A percentile compares a stretch with the other conserved stretches of the same genome.
Conservation (phyloP, 2,797 vertebrate genomes). For the Oreortyx pictus region DNA sequence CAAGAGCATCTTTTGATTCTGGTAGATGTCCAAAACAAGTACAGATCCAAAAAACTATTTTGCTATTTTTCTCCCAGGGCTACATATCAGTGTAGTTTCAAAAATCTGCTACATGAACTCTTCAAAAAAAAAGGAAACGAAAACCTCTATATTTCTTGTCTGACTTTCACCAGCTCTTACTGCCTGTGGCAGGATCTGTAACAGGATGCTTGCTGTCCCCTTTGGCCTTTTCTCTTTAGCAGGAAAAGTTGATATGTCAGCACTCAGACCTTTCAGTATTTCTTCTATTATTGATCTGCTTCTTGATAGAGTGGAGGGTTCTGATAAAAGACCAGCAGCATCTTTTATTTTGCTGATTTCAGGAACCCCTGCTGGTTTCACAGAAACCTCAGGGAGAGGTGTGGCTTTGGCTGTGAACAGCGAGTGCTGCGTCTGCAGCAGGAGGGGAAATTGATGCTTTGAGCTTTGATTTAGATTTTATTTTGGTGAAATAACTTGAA, state of each 20-base stretch:
- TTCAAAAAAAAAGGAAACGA: background rate
- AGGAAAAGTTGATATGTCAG: background rate
- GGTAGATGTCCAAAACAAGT: background rate
- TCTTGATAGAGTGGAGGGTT: slow-evolving; percentile 31
- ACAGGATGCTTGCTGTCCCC: background rate
- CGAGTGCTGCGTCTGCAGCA: slow-evolving; percentile 35
- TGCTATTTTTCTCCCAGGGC: background rate
- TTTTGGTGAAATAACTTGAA: slow-evolving; percentile 63
- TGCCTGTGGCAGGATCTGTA: background rate
- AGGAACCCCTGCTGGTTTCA: slow-evolving; percentile 16
- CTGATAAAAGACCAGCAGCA: slow-evolving; percentile 21
- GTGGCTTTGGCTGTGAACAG: slow-evolving; percentile 30
- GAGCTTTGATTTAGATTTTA: slow-evolving; percentile 8
- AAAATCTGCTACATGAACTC: background rate
- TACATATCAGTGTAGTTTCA: background rate
- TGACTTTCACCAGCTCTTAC: background rate
- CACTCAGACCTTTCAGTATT: background rate
- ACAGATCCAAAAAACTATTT: background rate
- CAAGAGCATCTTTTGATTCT: background rate
- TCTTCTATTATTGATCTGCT: slow-evolving; percentile 52
- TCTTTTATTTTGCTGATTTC: slow-evolving; percentile 38
- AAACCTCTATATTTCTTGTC: background rate
- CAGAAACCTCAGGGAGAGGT: slow-evolving; percentile 27
- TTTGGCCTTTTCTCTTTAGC: background rate
- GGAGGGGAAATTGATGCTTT: slow-evolving; percentile 55